phyloP scores from a whole-genome alignment of 2,888 invertebrate genomes.

The Meandrusa payeni region DNA sequence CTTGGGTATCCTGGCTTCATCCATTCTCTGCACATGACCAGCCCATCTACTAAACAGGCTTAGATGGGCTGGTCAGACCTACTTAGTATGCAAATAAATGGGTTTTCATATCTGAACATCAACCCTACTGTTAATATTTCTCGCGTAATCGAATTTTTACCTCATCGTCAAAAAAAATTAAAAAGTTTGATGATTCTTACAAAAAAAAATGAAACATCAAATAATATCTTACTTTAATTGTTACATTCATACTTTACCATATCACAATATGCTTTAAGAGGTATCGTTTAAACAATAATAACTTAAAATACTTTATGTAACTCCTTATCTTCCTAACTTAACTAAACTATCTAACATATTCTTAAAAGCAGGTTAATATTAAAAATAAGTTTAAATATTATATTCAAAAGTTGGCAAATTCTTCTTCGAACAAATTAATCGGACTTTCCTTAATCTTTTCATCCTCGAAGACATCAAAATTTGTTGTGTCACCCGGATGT shows the following conservation, averaged over 20 bases:
- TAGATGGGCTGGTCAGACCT: too few species aligned
- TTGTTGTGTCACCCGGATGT: constrained; percentile 84
- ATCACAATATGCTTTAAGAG: constrained; percentile 10
- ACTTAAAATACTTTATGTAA: constrained; percentile 24
- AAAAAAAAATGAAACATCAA: too few species aligned
- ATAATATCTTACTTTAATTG: constrained; percentile 2
- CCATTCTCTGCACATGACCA: too few species aligned
- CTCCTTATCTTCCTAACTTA: constrained; percentile 23
- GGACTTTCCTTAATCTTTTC: constrained; percentile 75
- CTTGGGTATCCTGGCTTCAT: too few species aligned
- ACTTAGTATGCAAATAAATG: too few species aligned
- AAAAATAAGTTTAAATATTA: background rate
- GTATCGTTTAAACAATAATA: constrained; percentile 11
- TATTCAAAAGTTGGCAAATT: constrained; percentile 84
- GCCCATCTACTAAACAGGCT: too few species aligned
- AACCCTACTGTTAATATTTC: too few species aligned
- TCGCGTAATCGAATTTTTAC: too few species aligned
- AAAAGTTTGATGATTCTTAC: too few species aligned
- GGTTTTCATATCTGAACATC: too few species aligned
- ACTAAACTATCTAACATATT: constrained; percentile 33
- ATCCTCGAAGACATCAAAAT: constrained; percentile 85
- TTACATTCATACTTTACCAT: background rate
- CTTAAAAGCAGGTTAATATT: constrained; percentile 3
- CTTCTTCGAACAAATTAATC: constrained; percentile 79
- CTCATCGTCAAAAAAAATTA: background rate